These are phyloP conservation scores for Heliconius hortense DNA, from an alignment of 2,888 invertebrate species.

Conservation along the genomic window DNA sequence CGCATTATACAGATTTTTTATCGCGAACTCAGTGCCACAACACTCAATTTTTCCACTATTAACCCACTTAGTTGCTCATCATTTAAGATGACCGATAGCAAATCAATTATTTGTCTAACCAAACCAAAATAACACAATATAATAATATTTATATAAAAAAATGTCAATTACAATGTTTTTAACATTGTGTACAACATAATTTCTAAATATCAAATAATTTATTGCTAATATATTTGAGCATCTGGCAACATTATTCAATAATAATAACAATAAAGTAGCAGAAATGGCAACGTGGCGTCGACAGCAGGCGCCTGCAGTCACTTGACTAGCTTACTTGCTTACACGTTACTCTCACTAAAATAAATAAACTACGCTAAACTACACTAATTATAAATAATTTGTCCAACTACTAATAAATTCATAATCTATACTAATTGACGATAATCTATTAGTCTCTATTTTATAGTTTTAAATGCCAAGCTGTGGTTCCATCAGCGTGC, in stretches of 20 bases:
- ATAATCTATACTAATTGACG: constrained; percentile 54
- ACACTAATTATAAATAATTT: constrained; percentile 74
- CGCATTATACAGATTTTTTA: not conserved
- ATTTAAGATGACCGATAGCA: not conserved
- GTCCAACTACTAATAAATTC: constrained; percentile 71
- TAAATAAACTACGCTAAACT: constrained; percentile 76
- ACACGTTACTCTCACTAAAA: constrained; percentile 73
- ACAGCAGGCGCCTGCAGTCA: constrained; percentile 53
- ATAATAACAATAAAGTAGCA: constrained; percentile 54
- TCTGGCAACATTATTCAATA: constrained; percentile 25
- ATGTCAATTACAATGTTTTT: constrained; percentile 6
- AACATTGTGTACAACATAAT: constrained; percentile 14
- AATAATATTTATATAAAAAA: not conserved
- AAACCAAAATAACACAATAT: not conserved
- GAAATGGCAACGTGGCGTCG: constrained; percentile 72
- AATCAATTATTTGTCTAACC: not conserved
- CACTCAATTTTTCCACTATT: not conserved
- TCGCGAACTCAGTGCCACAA: not conserved
- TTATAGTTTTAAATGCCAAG: constrained; percentile 73
- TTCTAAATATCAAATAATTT: not conserved
- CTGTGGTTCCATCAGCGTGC: constrained; percentile 59
- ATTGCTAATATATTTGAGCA: constrained; percentile 12
- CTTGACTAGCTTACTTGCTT: constrained; percentile 80
- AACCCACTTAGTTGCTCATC: not conserved
- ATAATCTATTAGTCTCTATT: constrained; percentile 74